Conservation (phyloP, 2,113 vertebrate species). For the Lycocorax pyrrhopterus region DNA sequence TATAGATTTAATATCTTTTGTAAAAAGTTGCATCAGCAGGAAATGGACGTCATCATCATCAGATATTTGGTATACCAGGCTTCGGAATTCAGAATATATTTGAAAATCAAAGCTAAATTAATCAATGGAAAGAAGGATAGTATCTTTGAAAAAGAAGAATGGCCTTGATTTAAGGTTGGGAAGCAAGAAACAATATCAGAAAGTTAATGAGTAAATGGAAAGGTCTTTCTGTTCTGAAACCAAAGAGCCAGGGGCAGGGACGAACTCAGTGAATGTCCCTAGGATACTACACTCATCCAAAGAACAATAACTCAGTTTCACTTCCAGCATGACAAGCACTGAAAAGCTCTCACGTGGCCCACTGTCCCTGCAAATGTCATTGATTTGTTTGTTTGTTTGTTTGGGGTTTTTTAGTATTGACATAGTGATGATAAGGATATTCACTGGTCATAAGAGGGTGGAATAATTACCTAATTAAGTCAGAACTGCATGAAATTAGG, state of each 20-base stretch:
- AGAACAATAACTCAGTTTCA: not conserved
- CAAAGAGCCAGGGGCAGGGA: not conserved
- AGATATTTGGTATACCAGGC: not conserved
- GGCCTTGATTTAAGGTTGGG: not conserved
- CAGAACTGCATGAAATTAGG: constrained; percentile 12
- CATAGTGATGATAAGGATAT: not conserved
- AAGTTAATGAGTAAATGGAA: not conserved
- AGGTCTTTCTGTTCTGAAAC: not conserved
- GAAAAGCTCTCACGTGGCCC: not conserved
- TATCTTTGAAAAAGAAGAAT: not conserved
- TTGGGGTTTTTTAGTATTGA: not conserved
- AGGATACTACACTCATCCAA: not conserved
- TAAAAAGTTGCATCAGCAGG: not conserved
- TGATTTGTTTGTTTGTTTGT: not conserved
- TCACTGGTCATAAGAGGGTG: not conserved
- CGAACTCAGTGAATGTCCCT: not conserved
- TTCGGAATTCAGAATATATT: not conserved
- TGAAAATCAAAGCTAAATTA: not conserved
- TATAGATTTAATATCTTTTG: not conserved
- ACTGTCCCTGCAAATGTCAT: not conserved
- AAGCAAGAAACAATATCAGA: not conserved
- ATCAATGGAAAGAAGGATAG: not conserved
- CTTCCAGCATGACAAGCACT: not conserved
- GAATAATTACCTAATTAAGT: constrained; percentile 51
- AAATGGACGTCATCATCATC: not conserved